phyloP scores from a whole-genome alignment of 2,113 vertebrate species.

The human region GRCh38 chr13:20830501-20831000 shows the following conservation, averaged over 20 bases:
- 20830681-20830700: no score
- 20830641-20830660: background rate
- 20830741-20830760: background rate
- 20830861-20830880: background rate
- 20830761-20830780: background rate
- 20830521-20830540: background rate
- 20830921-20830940: background rate
- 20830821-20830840: background rate
- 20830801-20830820: background rate
- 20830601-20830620: background rate
- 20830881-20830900: background rate
- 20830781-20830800: background rate
- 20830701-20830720: background rate
- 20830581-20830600: background rate
- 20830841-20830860: background rate
- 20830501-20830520: background rate
- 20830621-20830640: conserved; percentile 20
- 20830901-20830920: background rate
- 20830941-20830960: background rate
- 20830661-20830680: background rate
- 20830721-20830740: background rate
- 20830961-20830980: background rate
- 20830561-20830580: background rate
- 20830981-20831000: background rate
- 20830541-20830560: background rate